These are phyloP conservation scores for Istiophorus platypterus DNA, from an alignment of 2,113 vertebrate genomes.

Conservation along the genomic window DNA sequence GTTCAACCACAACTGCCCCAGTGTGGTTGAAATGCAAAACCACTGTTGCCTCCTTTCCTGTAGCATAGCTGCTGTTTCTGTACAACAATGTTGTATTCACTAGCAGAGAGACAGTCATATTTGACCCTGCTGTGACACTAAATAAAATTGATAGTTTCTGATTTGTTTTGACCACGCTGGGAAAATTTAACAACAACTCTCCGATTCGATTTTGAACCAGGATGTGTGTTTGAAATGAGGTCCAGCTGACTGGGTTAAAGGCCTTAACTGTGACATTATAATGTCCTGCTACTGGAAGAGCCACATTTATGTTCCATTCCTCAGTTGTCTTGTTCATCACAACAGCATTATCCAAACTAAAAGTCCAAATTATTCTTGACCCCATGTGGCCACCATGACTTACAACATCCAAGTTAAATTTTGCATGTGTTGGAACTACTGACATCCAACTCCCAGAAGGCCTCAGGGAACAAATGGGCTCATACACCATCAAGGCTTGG, in stretches of 20 bases:
- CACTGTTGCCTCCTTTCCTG: constrained; percentile 12
- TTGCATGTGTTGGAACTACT: neutral
- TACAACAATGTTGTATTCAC: constrained; percentile 22
- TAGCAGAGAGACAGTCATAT: constrained; percentile 34
- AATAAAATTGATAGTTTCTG: neutral
- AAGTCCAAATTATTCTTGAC: neutral
- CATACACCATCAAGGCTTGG: neutral
- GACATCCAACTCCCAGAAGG: constrained; percentile 27
- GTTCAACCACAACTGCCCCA: constrained; percentile 28
- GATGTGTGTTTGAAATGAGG: constrained; percentile 38
- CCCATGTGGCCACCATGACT: neutral
- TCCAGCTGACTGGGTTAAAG: constrained; percentile 28
- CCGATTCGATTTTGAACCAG: constrained; percentile 34
- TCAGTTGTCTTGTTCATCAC: constrained; percentile 29
- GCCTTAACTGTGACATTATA: constrained; percentile 25
- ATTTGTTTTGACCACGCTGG: neutral
- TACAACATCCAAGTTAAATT: constrained; percentile 29
- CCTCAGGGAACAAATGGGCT: neutral
- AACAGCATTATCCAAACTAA: constrained; percentile 21
- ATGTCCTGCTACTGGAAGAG: constrained; percentile 13
- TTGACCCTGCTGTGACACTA: neutral
- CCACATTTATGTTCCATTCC: constrained; percentile 8
- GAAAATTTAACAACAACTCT: constrained; percentile 5
- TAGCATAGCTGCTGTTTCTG: constrained; percentile 41
- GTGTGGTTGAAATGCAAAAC: constrained; percentile 46